These are phyloP conservation scores for Ommatoiulus sabulosus DNA, from an alignment of 2,888 invertebrate genomes.

Conservation along the genomic window DNA sequence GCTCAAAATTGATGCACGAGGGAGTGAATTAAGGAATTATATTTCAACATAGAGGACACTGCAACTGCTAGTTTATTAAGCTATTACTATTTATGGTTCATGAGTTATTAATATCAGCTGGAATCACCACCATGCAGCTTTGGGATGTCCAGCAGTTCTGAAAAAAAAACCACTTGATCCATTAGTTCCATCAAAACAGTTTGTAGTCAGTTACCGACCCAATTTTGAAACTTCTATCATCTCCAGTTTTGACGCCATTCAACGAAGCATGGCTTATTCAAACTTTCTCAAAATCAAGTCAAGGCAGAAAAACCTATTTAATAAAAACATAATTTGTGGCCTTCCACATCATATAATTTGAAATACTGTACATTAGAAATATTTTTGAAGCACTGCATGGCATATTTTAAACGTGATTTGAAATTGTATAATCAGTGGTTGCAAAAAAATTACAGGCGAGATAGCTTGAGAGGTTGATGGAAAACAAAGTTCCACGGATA, in stretches of 20 bases:
- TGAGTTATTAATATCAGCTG: not conserved
- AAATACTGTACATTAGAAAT: too few species aligned
- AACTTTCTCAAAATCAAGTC: not conserved
- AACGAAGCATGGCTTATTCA: not conserved
- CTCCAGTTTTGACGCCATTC: not conserved
- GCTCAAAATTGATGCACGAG: not conserved
- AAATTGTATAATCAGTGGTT: too few species aligned
- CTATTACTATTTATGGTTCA: not conserved
- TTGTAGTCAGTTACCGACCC: not conserved
- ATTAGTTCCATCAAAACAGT: constrained; percentile 20
- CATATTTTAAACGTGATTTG: too few species aligned
- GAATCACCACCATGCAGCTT: not conserved
- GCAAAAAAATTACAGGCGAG: too few species aligned
- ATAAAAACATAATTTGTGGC: too few species aligned
- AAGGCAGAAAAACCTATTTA: too few species aligned
- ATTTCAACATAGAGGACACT: not conserved
- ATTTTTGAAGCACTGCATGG: too few species aligned
- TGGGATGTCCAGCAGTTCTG: not conserved
- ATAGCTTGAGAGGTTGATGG: too few species aligned
- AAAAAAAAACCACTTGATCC: not conserved
- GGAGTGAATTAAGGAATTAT: not conserved
- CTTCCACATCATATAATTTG: too few species aligned
- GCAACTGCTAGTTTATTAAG: not conserved
- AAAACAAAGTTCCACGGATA: too few species aligned
- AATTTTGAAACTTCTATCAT: not conserved